Evolutionary conservation across 2,797 vertebrate genomes (phyloP).

Genomic region (Gymnoscopelus microlampas): DNA sequence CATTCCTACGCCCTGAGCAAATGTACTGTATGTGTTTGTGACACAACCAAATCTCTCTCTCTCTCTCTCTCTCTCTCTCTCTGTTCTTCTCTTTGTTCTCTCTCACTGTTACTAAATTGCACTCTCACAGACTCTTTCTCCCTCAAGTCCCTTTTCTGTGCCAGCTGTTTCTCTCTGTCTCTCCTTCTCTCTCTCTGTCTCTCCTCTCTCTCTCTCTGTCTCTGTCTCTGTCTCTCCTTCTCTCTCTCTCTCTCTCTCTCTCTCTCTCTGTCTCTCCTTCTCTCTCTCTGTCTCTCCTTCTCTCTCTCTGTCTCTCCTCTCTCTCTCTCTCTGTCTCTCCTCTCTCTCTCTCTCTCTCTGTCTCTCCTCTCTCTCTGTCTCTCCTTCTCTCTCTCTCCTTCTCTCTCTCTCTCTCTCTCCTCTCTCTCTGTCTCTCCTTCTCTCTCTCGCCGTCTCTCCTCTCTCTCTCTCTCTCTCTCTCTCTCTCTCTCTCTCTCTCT

Average conservation of each 20-base stretch:
- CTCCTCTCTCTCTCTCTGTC: background rate
- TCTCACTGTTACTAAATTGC: background rate
- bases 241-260: constrained; percentile 9
- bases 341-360: background rate
- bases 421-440: background rate
- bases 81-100: background rate
- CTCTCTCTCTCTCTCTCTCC: constrained; percentile 16
- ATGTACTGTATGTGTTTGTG: constrained; percentile 28
- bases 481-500: background rate
- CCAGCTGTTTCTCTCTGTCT: constrained; percentile 3
- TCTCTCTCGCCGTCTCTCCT: background rate
- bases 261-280: constrained; percentile 6
- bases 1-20: constrained; percentile 30
- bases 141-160: background rate
- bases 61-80: background rate
- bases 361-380: constrained; percentile 13
- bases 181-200: background rate
- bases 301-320: too few species aligned
- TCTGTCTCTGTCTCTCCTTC: too few species aligned
- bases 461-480: constrained; percentile 5
- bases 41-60: constrained; percentile 13
- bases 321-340: too few species aligned
- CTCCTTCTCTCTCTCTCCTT: background rate
- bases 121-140: constrained; percentile 19
- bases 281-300: too few species aligned